Evolutionary conservation across 2,888 invertebrate species (phyloP).

Genomic region (Enchytraeus crypticus): DNA sequence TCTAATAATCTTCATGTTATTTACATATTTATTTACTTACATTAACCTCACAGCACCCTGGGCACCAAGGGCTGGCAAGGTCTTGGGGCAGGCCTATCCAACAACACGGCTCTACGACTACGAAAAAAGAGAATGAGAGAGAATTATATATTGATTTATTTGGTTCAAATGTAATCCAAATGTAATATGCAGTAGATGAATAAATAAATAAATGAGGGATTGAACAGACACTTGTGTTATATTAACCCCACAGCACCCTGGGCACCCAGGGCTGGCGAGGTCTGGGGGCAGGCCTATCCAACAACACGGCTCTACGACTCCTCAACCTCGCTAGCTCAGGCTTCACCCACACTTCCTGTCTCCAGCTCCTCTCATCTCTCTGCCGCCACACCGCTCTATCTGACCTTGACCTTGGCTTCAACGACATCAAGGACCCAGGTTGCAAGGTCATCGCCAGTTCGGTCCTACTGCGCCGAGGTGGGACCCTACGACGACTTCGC

Average conservation of each 20-base stretch:
- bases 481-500: slow-evolving; percentile 35
- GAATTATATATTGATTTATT: too few species aligned
- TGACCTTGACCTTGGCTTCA: slow-evolving; percentile 44
- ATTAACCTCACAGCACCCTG: too few species aligned
- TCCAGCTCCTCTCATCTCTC: slow-evolving; percentile 28
- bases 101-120: slow-evolving; percentile 31
- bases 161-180: too few species aligned
- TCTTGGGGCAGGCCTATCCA: slow-evolving; percentile 33
- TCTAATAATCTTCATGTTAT: too few species aligned
- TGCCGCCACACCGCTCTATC: slow-evolving; percentile 30
- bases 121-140: too few species aligned
- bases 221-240: too few species aligned
- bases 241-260: too few species aligned
- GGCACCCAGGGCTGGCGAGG: slow-evolving; percentile 34
- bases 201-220: too few species aligned
- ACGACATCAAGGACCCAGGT: slow-evolving; percentile 38
- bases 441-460: slow-evolving; percentile 36
- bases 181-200: too few species aligned
- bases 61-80: slow-evolving; percentile 34
- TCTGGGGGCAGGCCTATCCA: slow-evolving; percentile 33
- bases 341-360: slow-evolving; percentile 34
- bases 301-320: slow-evolving; percentile 31
- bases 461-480: slow-evolving; percentile 30
- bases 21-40: too few species aligned
- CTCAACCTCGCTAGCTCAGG: slow-evolving; percentile 41